phyloP scores from a whole-genome alignment of 2,113 vertebrate species.

The Dromas ardeola region DNA sequence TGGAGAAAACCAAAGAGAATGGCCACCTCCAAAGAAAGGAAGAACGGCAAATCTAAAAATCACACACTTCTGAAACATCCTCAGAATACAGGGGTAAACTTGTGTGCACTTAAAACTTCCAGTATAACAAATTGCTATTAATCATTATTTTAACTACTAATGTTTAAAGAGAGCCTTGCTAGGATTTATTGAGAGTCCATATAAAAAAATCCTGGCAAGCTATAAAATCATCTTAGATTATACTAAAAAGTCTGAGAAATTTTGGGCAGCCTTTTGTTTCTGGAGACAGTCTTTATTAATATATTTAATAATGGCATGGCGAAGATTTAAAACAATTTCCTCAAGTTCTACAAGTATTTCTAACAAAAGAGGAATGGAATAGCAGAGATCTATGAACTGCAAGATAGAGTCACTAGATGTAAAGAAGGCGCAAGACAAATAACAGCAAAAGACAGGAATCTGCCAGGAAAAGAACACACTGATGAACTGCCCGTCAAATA shows the following conservation, averaged over 20 bases:
- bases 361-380: not conserved
- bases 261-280: not conserved
- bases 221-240: not conserved
- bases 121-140: not conserved
- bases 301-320: not conserved
- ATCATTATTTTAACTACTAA: not conserved
- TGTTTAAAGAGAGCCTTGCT: not conserved
- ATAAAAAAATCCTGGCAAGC: not conserved
- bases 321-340: not conserved
- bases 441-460: not conserved
- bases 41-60: not conserved
- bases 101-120: not conserved
- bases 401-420: not conserved
- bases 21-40: not conserved
- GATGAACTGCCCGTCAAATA: not conserved
- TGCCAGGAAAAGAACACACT: not conserved
- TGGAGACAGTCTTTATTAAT: not conserved
- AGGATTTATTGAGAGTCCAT: not conserved
- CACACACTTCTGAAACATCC: not conserved
- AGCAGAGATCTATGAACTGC: not conserved
- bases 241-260: not conserved
- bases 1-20: not conserved
- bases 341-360: not conserved
- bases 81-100: not conserved
- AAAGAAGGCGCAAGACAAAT: not conserved